These are phyloP conservation scores for Microctonus hyperodae DNA, from an alignment of 2,888 invertebrate species.

Conservation along the genomic window DNA sequence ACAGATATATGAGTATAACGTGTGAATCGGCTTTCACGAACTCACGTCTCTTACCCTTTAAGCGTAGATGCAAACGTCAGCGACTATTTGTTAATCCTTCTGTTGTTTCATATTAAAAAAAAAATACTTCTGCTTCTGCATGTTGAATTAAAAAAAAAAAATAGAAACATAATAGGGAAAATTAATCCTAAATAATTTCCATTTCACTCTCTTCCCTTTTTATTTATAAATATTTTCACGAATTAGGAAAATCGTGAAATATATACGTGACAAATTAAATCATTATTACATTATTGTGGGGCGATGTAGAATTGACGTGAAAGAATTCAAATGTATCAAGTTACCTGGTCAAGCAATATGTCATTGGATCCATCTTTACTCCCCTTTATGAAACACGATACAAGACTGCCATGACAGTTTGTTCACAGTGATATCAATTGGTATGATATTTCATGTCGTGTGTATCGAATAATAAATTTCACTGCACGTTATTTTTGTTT, in stretches of 20 bases:
- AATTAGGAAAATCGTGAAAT: background rate
- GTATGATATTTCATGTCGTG: background rate
- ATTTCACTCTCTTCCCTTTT: background rate
- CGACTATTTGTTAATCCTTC: slow-evolving; percentile 11
- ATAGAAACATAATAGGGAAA: background rate
- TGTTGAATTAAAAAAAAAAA: background rate
- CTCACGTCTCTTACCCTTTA: slow-evolving; percentile 22
- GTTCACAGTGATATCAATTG: slow-evolving; percentile 13
- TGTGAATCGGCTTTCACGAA: slow-evolving; percentile 40
- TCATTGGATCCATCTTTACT: background rate
- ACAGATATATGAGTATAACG: background rate
- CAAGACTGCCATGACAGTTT: background rate
- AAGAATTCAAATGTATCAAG: slow-evolving; percentile 1
- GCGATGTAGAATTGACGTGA: background rate
- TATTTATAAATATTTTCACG: background rate
- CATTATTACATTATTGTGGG: slow-evolving; percentile 4
- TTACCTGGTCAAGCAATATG: slow-evolving; percentile 22
- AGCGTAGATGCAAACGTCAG: slow-evolving; percentile 15
- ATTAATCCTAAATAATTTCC: background rate
- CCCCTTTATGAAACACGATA: slow-evolving; percentile 4
- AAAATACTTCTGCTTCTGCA: background rate
- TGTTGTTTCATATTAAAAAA: slow-evolving; percentile 13
- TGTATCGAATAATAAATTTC: background rate
- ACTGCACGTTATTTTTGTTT: background rate
- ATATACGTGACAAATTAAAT: background rate